These are phyloP conservation scores for Drosophila novamexicana DNA, from an alignment of 1,140 invertebrate genomes.

Conservation along the genomic window DNA sequence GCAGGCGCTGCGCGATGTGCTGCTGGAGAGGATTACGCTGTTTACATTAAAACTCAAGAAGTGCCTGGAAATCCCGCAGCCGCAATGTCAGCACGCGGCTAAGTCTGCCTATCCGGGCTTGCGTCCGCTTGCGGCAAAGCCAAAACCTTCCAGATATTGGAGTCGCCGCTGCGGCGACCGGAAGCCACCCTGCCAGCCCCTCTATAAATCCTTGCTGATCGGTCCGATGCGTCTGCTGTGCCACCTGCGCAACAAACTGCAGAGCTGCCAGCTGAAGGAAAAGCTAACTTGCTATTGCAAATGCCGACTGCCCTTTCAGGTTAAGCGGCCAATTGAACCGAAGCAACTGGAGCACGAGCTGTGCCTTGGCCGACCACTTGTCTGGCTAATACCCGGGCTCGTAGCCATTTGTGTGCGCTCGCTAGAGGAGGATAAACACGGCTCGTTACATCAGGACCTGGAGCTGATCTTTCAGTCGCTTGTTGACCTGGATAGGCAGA, in stretches of 20 bases:
- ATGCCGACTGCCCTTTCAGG: neutral
- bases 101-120: neutral
- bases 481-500: constrained; percentile 8
- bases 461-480: neutral
- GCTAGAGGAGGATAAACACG: constrained; percentile 10
- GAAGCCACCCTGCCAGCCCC: too few relatives aligned
- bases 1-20: constrained; percentile 11
- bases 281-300: neutral
- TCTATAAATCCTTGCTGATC: too few relatives aligned
- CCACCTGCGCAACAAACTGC: neutral
- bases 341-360: constrained; percentile 15
- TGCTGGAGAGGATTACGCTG: constrained; percentile 4
- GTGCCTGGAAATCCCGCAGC: neutral
- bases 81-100: neutral
- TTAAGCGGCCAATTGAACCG: neutral
- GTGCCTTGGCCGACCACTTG: constrained; percentile 8
- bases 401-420: constrained; percentile 46
- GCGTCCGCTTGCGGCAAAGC: neutral
- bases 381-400: constrained; percentile 43
- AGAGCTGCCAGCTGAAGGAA: neutral
- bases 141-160: neutral
- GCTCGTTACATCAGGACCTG: constrained; percentile 16
- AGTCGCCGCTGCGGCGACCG: neutral
- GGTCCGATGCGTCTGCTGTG: too few relatives aligned
- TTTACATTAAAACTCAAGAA: constrained; percentile 15